Base-by-base conservation (phyloP, 2,797 vertebrate genomes). In the Acropternis orthonyx region DNA sequence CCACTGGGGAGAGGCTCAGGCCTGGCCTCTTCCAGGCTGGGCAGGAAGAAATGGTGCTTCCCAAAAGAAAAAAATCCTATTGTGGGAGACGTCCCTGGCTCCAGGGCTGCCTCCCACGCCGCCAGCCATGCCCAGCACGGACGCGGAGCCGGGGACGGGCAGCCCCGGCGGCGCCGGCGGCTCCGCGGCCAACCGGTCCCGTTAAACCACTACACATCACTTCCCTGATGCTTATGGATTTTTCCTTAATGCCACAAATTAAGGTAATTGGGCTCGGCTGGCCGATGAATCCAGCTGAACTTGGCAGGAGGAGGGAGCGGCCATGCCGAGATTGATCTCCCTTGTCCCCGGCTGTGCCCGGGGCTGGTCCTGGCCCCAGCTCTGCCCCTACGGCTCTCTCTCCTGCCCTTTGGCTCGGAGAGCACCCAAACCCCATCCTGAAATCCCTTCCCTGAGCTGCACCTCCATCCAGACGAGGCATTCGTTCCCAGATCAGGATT, bases 221-320 rank as follows among this genome's bases (percentile, higher is more conserved):
- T 96, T 66, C 91, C 89, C 94, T 95, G 95, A 96, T 97, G 92
- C 94, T 92, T 97, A 97, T 97, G 95, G 97, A 97, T 97, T 97
- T 97, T 96, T 92, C 92, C 88, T 96, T 98, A 97, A 97, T 97
- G 96, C 94, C 95, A 83, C 95, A 96, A 97, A 97, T 97, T 93
- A 97, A 97, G 95, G 95, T 96, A 96, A 96, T 88, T 96, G 92
- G 94, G 91, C 96, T 88, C 46, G 36, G 66, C 68, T 63, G 92
- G 90, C 91, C 37, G 48, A 94, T 95, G 94, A 91, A 95, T 90
- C 72, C 90, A 36, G 59, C 69, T 88, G 92, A 79, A 90, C 69
- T 95, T 88, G 91, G 91, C 90, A 66, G 89, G 86, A 91, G 61
- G 58, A 85, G 71, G 74, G 51, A 83, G 48, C 1, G 0, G 6